phyloP scores from a whole-genome alignment of 2,113 vertebrate species.

The Callipepla squamata region DNA sequence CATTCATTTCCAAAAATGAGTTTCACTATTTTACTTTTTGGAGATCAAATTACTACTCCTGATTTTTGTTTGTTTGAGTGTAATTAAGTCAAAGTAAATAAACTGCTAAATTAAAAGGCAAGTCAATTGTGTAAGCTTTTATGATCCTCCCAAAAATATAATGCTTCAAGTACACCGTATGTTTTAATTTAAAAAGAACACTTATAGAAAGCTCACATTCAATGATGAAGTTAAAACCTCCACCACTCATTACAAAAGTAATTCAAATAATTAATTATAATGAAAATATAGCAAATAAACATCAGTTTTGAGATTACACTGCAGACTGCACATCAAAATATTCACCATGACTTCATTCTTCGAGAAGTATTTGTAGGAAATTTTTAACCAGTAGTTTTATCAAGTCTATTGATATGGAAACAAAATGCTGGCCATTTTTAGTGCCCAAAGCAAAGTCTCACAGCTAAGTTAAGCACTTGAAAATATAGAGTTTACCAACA shows the following conservation, averaged over 20 bases:
- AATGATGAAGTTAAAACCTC: neutral
- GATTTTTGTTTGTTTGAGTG: neutral
- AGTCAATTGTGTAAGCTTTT: neutral
- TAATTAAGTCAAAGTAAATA: neutral
- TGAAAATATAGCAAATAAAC: neutral
- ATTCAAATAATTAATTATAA: neutral
- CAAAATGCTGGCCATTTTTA: neutral
- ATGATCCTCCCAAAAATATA: neutral
- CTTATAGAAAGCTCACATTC: accelerated
- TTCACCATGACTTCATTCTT: neutral
- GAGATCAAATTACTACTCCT: neutral
- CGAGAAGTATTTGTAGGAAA: neutral
- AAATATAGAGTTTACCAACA: neutral
- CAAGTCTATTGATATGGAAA: neutral
- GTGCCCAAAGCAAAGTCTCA: neutral
- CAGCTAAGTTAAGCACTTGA: neutral
- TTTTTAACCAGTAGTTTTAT: neutral
- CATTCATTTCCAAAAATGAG: neutral
- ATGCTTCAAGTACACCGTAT: neutral
- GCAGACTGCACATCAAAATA: neutral
- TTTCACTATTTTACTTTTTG: neutral
- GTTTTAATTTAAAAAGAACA: neutral
- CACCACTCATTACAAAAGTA: neutral
- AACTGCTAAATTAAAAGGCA: neutral
- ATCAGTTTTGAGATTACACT: neutral